Conservation (phyloP, 2,888 invertebrate genomes). For the Drosophila quinaria region DNA sequence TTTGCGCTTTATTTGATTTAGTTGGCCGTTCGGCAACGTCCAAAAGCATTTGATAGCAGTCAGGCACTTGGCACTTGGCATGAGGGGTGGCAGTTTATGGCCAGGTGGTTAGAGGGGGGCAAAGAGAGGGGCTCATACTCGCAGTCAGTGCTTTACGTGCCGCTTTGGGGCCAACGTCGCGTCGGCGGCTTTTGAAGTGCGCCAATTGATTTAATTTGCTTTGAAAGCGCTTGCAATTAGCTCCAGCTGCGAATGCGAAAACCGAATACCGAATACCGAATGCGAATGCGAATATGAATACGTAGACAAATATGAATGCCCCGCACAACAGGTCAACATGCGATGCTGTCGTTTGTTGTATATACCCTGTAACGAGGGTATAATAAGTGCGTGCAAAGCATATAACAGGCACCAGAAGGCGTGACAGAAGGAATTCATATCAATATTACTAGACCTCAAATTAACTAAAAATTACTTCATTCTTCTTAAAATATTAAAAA, state of each 20-base stretch:
- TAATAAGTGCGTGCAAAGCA: background rate
- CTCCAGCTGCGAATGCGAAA: constrained; percentile 28
- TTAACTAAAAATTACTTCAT: too few species aligned
- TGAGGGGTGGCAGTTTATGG: background rate
- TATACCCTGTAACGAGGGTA: background rate
- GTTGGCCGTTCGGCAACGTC: constrained; percentile 43
- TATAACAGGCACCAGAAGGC: background rate
- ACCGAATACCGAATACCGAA: background rate
- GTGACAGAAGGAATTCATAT: background rate
- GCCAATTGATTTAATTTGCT: constrained; percentile 72
- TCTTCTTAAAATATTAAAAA: too few species aligned
- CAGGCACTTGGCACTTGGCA: constrained; percentile 9
- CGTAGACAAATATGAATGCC: constrained; percentile 16
- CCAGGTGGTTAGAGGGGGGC: too few species aligned
- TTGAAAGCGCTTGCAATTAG: constrained; percentile 71
- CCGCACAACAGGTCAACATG: constrained; percentile 44
- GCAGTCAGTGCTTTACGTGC: constrained; percentile 12
- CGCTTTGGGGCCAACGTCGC: constrained; percentile 23
- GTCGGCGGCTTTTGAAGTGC: constrained; percentile 65
- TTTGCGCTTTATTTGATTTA: constrained; percentile 71
- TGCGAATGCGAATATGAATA: constrained; percentile 3
- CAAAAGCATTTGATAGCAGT: constrained; percentile 57
- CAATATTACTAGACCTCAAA: too few species aligned
- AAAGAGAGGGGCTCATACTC: background rate
- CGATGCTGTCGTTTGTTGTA: background rate